These are phyloP conservation scores for Pelosia muscerda DNA, from an alignment of 2,888 invertebrate species.

Conservation along the genomic window DNA sequence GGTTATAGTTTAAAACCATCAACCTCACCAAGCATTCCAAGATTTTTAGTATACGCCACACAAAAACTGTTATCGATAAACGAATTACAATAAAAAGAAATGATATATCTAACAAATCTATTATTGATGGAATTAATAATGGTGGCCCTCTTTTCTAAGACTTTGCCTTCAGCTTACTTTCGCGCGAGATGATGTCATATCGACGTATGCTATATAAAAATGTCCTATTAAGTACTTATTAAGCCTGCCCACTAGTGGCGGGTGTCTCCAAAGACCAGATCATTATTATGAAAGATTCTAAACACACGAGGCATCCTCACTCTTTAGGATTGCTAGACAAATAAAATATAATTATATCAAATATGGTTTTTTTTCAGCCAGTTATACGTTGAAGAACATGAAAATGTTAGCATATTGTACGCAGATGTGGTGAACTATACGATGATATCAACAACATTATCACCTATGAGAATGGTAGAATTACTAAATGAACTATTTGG, in stretches of 20 bases:
- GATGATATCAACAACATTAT: conserved; percentile 93
- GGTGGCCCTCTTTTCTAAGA: too few species aligned
- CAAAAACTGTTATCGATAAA: not conserved
- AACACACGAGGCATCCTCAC: not conserved
- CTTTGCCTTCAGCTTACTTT: too few species aligned
- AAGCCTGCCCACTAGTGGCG: too few species aligned
- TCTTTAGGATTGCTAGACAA: not conserved
- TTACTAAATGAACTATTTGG: conserved; percentile 96
- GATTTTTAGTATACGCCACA: not conserved
- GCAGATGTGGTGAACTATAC: conserved; percentile 98
- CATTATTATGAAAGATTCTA: not conserved
- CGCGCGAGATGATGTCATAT: too few species aligned
- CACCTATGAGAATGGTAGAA: conserved; percentile 93
- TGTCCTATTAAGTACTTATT: too few species aligned
- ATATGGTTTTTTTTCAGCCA: conserved; percentile 88
- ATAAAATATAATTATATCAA: not conserved
- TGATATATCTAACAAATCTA: not conserved
- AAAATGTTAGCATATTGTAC: conserved; percentile 95
- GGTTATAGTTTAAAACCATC: not conserved
- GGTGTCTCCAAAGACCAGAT: not conserved
- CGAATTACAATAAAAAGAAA: not conserved
- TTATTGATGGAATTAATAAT: too few species aligned
- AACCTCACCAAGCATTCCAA: not conserved
- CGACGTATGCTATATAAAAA: too few species aligned
- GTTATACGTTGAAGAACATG: conserved; percentile 94